Evolutionary conservation across 2,113 vertebrate species (phyloP).

Genomic region (Meleagris gallopavo): DNA sequence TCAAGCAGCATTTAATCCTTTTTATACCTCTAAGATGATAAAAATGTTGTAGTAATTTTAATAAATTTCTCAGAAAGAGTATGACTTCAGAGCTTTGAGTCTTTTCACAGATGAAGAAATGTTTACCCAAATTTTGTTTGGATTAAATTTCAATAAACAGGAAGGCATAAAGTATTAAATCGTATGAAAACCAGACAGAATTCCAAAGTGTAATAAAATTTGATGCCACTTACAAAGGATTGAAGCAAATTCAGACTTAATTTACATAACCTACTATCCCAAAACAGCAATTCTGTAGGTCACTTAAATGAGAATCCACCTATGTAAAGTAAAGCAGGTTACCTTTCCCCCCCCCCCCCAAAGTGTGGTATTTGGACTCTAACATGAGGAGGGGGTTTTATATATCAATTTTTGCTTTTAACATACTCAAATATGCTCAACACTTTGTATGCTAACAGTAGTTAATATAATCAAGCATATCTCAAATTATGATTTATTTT

Average conservation of each 20-base stretch:
- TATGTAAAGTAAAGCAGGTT: background rate
- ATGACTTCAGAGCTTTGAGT: background rate
- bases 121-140: constrained; percentile 8
- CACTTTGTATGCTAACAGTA: background rate
- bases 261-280: background rate
- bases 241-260: background rate
- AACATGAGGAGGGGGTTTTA: background rate
- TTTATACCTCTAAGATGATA: background rate
- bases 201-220: constrained; percentile 19
- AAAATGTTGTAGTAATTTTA: background rate
- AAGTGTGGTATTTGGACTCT: background rate
- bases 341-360: no score
- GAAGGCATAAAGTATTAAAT: background rate
- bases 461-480: background rate
- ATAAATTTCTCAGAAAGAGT: constrained; percentile 18
- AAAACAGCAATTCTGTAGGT: background rate
- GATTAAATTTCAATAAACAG: constrained; percentile 42
- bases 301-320: background rate
- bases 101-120: background rate
- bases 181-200: background rate
- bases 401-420: background rate
- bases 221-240: background rate
- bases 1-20: constrained; percentile 37
- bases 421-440: background rate
- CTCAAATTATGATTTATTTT: background rate